Evolutionary conservation across 2,797 vertebrate species (phyloP).

Genomic region (Taeniopygia guttata): DNA sequence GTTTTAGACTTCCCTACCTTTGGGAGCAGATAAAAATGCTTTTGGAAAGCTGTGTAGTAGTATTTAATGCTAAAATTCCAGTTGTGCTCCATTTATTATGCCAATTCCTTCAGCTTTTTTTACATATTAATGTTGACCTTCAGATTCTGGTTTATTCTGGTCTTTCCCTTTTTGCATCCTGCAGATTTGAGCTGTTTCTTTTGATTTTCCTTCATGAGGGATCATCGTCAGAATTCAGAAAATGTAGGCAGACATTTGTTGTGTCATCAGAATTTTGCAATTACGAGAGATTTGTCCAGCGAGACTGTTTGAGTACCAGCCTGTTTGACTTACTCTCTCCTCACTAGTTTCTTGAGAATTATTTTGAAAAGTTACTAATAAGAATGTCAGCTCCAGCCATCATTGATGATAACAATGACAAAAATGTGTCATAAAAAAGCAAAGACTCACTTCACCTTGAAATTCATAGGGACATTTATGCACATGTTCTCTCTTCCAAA

Average conservation of each 20-base stretch:
- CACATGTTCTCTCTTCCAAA: background rate
- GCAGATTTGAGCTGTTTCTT: background rate
- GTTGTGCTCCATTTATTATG: background rate
- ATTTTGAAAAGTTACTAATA: constrained; percentile 3
- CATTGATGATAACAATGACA: background rate
- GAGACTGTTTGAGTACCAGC: background rate
- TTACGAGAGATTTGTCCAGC: background rate
- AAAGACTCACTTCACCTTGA: background rate
- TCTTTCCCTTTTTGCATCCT: no score
- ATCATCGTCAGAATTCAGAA: background rate
- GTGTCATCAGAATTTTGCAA: background rate
- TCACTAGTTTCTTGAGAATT: constrained; percentile 17
- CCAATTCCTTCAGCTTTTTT: background rate
- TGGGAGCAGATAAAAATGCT: background rate
- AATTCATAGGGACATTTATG: background rate
- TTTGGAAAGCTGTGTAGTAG: background rate
- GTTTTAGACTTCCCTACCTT: background rate
- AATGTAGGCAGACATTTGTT: background rate
- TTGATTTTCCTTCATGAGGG: accelerated
- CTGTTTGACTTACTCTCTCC: background rate
- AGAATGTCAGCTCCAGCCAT: background rate
- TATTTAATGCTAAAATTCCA: background rate
- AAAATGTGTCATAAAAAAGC: background rate
- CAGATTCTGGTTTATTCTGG: background rate
- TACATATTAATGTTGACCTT: background rate